phyloP scores from a whole-genome alignment of 1,140 invertebrate species.

The Ooceraea biroi region DNA sequence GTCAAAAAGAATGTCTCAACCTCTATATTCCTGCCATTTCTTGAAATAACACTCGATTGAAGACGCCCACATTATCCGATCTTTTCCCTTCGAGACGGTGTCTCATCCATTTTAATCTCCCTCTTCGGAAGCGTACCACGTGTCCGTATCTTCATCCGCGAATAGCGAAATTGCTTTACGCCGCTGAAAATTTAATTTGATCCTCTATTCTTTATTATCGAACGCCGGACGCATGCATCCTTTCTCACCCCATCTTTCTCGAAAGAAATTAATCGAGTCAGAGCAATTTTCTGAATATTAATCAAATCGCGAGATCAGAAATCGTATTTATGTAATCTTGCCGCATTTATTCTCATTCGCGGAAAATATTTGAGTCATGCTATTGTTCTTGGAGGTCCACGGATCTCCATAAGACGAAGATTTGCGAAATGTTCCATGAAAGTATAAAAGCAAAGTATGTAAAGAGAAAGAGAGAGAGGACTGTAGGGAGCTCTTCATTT shows the following conservation, averaged over 20 bases:
- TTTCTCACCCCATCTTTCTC: not conserved
- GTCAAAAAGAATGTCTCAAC: slow-evolving; percentile 49
- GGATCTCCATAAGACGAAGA: not conserved
- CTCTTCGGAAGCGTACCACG: slow-evolving; percentile 27
- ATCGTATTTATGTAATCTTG: not conserved
- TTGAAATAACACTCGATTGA: slow-evolving; percentile 16
- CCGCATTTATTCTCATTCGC: not conserved
- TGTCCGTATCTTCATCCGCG: slow-evolving; percentile 21
- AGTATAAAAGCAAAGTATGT: not conserved
- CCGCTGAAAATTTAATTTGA: slow-evolving; percentile 59
- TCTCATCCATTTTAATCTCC: slow-evolving; percentile 74
- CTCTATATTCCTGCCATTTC: slow-evolving; percentile 43
- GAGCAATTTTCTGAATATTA: not conserved
- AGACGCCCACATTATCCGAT: slow-evolving; percentile 32
- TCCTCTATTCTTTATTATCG: slow-evolving; percentile 11
- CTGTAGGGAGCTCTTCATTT: slow-evolving; percentile 28
- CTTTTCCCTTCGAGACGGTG: slow-evolving; percentile 8
- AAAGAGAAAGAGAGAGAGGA: not conserved
- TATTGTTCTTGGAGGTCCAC: not conserved
- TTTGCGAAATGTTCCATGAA: not conserved
- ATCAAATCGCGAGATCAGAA: not conserved
- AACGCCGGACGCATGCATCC: not conserved
- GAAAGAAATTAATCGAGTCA: not conserved
- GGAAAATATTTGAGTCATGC: not conserved
- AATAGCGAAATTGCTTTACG: slow-evolving; percentile 56